Evolutionary conservation across 2,113 vertebrate species (phyloP).

Genomic region (Electrona antarctica): DNA sequence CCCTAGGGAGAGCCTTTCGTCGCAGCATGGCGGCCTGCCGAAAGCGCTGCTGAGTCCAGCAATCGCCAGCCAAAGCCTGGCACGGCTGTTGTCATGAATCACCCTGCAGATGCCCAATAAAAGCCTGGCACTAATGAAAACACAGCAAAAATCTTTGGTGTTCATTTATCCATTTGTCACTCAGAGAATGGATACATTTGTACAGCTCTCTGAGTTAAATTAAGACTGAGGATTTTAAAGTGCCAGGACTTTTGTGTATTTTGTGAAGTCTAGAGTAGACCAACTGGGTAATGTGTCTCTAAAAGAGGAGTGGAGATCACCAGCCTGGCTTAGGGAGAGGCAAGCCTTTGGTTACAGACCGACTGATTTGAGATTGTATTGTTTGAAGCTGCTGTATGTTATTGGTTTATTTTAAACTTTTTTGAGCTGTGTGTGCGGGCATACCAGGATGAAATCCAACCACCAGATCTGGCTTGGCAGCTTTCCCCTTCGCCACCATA

Average conservation of each 20-base stretch:
- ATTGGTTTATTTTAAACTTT: slow-evolving; percentile 4
- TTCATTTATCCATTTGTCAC: too few species aligned
- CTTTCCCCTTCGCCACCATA: slow-evolving; percentile 83
- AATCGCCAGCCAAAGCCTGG: slow-evolving; percentile 41
- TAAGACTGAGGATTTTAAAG: too few species aligned
- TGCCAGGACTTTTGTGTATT: too few species aligned
- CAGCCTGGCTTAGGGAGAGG: slow-evolving; percentile 21
- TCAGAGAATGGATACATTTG: not conserved
- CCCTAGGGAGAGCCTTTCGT: not conserved
- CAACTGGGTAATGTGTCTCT: not conserved
- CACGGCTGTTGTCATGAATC: slow-evolving; percentile 65
- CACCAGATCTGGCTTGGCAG: slow-evolving; percentile 85
- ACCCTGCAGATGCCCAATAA: slow-evolving; percentile 57
- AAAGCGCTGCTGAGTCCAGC: slow-evolving; percentile 46
- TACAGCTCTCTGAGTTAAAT: slow-evolving; percentile 32
- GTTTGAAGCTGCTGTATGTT: slow-evolving; percentile 6
- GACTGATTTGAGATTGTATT: slow-evolving; percentile 34
- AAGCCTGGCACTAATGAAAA: slow-evolving; percentile 54
- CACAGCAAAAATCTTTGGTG: not conserved
- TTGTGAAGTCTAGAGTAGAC: too few species aligned
- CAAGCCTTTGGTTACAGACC: slow-evolving; percentile 19
- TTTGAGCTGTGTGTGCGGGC: not conserved
- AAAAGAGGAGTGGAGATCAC: slow-evolving; percentile 19
- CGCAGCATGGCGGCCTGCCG: slow-evolving; percentile 29
- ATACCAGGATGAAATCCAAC: slow-evolving; percentile 95